Conservation (phyloP, 1,140 invertebrate genomes). For the Elymnias hypermnestra region DNA sequence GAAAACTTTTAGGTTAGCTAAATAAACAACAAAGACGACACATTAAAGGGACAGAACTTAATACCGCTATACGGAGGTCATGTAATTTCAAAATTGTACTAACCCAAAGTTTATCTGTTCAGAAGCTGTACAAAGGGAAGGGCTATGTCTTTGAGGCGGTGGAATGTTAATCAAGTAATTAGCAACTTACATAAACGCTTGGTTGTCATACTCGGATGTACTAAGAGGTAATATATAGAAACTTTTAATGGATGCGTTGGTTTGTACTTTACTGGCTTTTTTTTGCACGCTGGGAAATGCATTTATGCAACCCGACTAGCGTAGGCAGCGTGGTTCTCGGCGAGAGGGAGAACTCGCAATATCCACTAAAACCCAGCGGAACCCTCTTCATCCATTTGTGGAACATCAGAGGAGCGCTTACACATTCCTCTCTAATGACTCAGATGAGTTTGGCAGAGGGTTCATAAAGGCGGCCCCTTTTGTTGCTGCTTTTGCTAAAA, state of each 20-base stretch:
- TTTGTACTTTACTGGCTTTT: background rate
- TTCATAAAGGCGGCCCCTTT: too few relatives aligned
- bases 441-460: too few relatives aligned
- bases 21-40: background rate
- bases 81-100: constrained; percentile 31
- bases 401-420: too few relatives aligned
- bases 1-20: too few relatives aligned
- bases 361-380: too few relatives aligned
- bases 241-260: background rate
- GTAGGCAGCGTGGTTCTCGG: too few relatives aligned
- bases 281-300: too few relatives aligned
- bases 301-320: too few relatives aligned
- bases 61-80: constrained; percentile 8
- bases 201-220: constrained; percentile 11
- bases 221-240: background rate
- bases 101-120: constrained; percentile 27
- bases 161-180: constrained; percentile 57
- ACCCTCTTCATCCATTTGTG: too few relatives aligned
- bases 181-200: constrained; percentile 42
- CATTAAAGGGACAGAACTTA: background rate
- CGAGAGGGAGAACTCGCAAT: too few relatives aligned
- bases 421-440: too few relatives aligned
- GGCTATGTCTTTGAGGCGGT: constrained; percentile 33
- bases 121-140: constrained; percentile 22
- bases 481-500: too few relatives aligned